Conservation (phyloP, 2,888 invertebrate genomes). For the Tricholauxania praeusta region DNA sequence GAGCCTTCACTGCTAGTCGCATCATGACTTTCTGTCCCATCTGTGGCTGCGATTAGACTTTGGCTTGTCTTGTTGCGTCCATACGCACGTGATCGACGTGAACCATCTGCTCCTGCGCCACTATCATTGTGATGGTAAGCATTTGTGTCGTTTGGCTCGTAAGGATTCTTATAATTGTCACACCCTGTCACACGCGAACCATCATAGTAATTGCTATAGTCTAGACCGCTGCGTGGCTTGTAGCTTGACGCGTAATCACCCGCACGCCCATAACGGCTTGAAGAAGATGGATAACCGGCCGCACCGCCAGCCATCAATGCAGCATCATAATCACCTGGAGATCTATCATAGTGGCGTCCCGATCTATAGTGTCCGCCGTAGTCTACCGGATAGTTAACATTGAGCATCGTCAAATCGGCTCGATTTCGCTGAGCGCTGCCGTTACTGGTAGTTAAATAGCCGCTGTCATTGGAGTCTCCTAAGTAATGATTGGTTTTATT, state of each 20-base stretch:
- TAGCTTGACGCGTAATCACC: constrained; percentile 54
- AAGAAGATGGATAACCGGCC: constrained; percentile 51
- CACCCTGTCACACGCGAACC: constrained; percentile 52
- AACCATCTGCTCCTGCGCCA: constrained; percentile 25
- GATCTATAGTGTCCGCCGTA: constrained; percentile 51
- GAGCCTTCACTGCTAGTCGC: constrained; percentile 38
- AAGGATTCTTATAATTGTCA: constrained; percentile 56
- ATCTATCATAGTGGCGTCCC: constrained; percentile 49
- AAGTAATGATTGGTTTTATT: constrained; percentile 61
- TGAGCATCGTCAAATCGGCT: constrained; percentile 52
- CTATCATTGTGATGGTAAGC: constrained; percentile 50
- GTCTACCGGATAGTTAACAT: constrained; percentile 62
- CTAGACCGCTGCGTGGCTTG: constrained; percentile 51
- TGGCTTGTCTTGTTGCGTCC: constrained; percentile 57
- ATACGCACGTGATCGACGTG: constrained; percentile 54
- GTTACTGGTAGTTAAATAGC: constrained; percentile 55
- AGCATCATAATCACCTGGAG: constrained; percentile 60
- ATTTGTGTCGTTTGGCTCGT: constrained; percentile 55
- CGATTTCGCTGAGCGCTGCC: constrained; percentile 38
- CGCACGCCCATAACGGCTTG: constrained; percentile 51
- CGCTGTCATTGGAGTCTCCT: constrained; percentile 62
- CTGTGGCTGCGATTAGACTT: constrained; percentile 46
- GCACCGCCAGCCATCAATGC: constrained; percentile 59
- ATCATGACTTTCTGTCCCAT: constrained; percentile 34
- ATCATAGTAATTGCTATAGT: constrained; percentile 54